A percentile compares a stretch with the other conserved stretches of the same genome.
Evolutionary conservation across 1,140 invertebrate genomes (phyloP).

Genomic region (Drosophila nigromelanica): DNA sequence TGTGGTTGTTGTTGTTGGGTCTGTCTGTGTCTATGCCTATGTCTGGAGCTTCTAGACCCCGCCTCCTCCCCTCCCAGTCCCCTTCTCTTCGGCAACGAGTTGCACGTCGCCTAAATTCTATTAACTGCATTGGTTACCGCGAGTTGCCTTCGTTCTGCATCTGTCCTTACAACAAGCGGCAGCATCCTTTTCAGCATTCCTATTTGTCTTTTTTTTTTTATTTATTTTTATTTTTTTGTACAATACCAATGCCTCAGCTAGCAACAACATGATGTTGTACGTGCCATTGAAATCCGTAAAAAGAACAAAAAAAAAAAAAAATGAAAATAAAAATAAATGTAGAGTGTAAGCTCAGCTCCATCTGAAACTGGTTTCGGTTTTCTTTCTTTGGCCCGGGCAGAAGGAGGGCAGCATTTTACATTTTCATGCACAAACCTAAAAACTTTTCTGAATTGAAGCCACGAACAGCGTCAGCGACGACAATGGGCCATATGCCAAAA

Average conservation of each 20-base stretch:
- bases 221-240: conserved; percentile 46
- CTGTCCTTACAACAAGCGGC: conserved; percentile 10
- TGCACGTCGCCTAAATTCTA: conserved; percentile 49
- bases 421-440: conserved; percentile 71
- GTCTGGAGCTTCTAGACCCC: conserved; percentile 2
- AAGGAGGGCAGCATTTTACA: conserved; percentile 54
- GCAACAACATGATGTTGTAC: conserved; percentile 53
- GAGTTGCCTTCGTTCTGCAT: conserved; percentile 4
- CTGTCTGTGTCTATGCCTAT: conserved; percentile 33
- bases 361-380: conserved; percentile 71
- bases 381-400: conserved; percentile 44
- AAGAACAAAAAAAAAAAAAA: conserved; percentile 34
- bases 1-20: conserved; percentile 15
- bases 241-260: conserved; percentile 45
- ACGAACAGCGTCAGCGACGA: conserved; percentile 4
- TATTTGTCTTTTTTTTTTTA: conserved; percentile 45
- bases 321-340: conserved; percentile 47
- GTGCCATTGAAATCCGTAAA: conserved; percentile 73
- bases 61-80: not conserved
- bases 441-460: conserved; percentile 59
- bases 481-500: conserved; percentile 25
- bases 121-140: conserved; percentile 41
- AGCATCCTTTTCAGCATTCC: conserved; percentile 71
- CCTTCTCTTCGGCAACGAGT: conserved; percentile 2
- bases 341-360: conserved; percentile 40